Base-by-base conservation (phyloP, 2,113 vertebrate genomes). In the Austrofundulus limnaeus region DNA sequence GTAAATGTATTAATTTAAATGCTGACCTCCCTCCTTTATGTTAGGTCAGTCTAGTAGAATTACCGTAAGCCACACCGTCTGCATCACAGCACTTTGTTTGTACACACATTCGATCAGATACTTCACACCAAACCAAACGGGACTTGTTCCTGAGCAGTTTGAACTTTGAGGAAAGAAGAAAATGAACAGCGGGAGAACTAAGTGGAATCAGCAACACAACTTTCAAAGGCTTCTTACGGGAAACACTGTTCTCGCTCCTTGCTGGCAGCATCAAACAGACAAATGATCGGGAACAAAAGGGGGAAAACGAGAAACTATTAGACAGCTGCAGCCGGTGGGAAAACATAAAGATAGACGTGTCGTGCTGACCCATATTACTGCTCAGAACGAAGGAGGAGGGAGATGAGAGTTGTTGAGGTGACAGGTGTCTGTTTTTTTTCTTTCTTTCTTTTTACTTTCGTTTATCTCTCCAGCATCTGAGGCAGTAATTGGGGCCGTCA, bases 401-500 rank as follows among this genome's bases (percentile, higher is more conserved):
- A 60, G 81, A 84, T 53, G 72, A 82, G 76, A 79, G 76, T 45
- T 76, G 76, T 74, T 8, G 41, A 63, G 82, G 83, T 88, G 88
- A 88, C 85, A 88, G 84, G 84, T 86, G 89, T 87, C 87, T 81
- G 75, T 84, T 84, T 81, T 79, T 71, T 34, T 10, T 34, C 0
- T 34, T 73, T 75, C 77, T 66, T 68, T 69, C 74, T 60, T 11
- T 7, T 15, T n/a, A n/a, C n/a, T 76, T 79, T 82, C 79, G 72
- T 75, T 86, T 66, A 61, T 73, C 81, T 86, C 71, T 64, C 61
- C 47, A 41, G 61, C 74, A 60, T 80, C 79, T 80, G 78, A 89
- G 77, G 72, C 82, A 71, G 82, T 90, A 91, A 92, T 91, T 91
- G 85, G 80, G 80, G 85, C 60, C 89, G 84, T 90, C 89, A 89